phyloP scores from a whole-genome alignment of 2,113 vertebrate genomes.

The Osmerus eperlanus region DNA sequence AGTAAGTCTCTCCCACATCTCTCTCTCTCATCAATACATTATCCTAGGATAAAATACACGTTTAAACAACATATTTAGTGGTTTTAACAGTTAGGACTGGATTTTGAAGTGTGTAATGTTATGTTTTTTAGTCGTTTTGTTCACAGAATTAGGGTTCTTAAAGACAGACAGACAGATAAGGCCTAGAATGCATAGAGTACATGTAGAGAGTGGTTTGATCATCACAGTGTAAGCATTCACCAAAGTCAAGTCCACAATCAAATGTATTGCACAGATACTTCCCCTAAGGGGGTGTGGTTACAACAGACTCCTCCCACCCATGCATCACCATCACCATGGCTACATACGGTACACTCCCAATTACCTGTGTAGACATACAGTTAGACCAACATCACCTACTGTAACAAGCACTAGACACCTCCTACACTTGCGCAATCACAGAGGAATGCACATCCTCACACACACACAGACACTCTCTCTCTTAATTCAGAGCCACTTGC shows the following conservation, averaged over 20 bases:
- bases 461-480: neutral
- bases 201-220: too few relatives aligned
- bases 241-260: constrained; percentile 78
- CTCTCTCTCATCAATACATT: too few relatives aligned
- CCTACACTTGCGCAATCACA: constrained; percentile 30
- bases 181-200: neutral
- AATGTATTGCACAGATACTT: constrained; percentile 88
- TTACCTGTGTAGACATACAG: too few relatives aligned
- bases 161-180: neutral
- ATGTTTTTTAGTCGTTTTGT: constrained; percentile 6
- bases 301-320: constrained; percentile 22
- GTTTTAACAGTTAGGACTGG: neutral
- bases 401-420: too few relatives aligned
- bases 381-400: too few relatives aligned
- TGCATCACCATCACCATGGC: too few relatives aligned
- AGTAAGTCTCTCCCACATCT: constrained; percentile 27
- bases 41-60: too few relatives aligned
- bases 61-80: constrained; percentile 14
- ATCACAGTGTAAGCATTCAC: too few relatives aligned
- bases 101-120: constrained; percentile 18
- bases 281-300: constrained; percentile 72
- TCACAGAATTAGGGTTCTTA: neutral
- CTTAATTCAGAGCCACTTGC: too few relatives aligned
- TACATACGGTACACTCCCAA: too few relatives aligned
- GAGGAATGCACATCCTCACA: neutral